Percentiles rank a stretch among this genome's conserved stretches.
These are phyloP conservation scores for Oplegnathus fasciatus DNA, from an alignment of 2,113 vertebrate species.

Conservation along the genomic window DNA sequence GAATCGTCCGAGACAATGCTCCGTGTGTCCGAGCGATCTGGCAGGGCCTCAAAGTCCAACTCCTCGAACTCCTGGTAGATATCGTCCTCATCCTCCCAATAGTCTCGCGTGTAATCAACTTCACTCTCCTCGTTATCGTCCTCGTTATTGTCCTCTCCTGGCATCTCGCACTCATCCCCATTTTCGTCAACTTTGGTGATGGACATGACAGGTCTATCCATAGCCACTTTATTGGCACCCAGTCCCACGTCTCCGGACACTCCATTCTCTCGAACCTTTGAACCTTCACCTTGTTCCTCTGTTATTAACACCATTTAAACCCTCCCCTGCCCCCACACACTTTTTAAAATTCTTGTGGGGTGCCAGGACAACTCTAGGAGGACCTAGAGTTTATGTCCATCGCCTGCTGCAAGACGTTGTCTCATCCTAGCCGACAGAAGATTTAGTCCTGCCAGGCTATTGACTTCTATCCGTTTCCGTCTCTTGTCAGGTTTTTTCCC, in stretches of 20 bases:
- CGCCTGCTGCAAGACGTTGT: not conserved
- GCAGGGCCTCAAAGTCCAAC: slow-evolving; percentile 85
- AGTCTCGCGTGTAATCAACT: slow-evolving; percentile 59
- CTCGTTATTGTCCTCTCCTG: not conserved
- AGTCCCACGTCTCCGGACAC: slow-evolving; percentile 25
- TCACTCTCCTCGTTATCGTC: slow-evolving; percentile 12
- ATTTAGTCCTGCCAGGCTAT: not conserved
- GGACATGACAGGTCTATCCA: slow-evolving; percentile 55
- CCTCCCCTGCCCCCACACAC: slow-evolving; percentile 16
- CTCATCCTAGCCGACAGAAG: slow-evolving; percentile 15
- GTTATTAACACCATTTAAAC: slow-evolving; percentile 90
- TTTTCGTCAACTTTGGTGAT: slow-evolving; percentile 49
- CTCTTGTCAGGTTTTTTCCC: slow-evolving; percentile 8
- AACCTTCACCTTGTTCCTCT: slow-evolving; percentile 81
- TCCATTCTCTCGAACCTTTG: slow-evolving; percentile 78
- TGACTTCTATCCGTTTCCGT: not conserved
- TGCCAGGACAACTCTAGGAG: slow-evolving; percentile 23
- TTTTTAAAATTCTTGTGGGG: slow-evolving; percentile 14
- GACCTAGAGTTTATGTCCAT: slow-evolving; percentile 44
- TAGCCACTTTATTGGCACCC: slow-evolving; percentile 8
- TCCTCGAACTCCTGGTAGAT: slow-evolving; percentile 88
- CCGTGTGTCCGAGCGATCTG: slow-evolving; percentile 83
- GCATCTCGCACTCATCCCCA: slow-evolving; percentile 8
- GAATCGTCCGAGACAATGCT: slow-evolving; percentile 94
- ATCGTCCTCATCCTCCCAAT: slow-evolving; percentile 83